These are phyloP conservation scores for Vireo griseus DNA, from an alignment of 2,797 vertebrate genomes.

Conservation along the genomic window DNA sequence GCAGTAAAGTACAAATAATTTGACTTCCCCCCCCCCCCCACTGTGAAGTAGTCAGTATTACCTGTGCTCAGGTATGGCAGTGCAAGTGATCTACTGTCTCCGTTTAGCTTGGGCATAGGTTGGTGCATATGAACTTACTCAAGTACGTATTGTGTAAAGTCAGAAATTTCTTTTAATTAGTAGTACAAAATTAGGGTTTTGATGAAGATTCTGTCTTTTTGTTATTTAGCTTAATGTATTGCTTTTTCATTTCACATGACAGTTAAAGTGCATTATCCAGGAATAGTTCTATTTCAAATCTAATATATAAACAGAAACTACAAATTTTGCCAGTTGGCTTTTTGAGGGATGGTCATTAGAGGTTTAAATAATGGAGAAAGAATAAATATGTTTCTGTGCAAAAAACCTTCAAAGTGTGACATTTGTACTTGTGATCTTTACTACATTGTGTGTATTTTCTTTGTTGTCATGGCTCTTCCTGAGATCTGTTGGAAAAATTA, in stretches of 20 bases:
- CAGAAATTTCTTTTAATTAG: background rate
- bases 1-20: background rate
- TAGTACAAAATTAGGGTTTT: background rate
- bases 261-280: background rate
- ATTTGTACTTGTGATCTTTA: background rate
- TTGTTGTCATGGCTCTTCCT: background rate
- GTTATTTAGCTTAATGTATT: background rate
- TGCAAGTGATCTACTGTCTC: background rate
- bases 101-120: background rate
- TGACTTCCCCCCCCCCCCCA: accelerated
- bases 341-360: background rate
- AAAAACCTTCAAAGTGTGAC: background rate
- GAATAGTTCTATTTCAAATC: background rate
- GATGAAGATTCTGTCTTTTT: background rate
- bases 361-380: background rate
- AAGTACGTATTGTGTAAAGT: background rate
- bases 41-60: background rate
- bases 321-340: background rate
- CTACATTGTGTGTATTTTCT: background rate
- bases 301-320: background rate
- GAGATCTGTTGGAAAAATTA: background rate
- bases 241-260: background rate
- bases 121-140: background rate
- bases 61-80: background rate
- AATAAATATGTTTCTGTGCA: background rate